Evolutionary conservation across 2,797 vertebrate genomes (phyloP), one percentile per base, ranked within the genome.

Genomic region (Podarcis siculus): DNA sequence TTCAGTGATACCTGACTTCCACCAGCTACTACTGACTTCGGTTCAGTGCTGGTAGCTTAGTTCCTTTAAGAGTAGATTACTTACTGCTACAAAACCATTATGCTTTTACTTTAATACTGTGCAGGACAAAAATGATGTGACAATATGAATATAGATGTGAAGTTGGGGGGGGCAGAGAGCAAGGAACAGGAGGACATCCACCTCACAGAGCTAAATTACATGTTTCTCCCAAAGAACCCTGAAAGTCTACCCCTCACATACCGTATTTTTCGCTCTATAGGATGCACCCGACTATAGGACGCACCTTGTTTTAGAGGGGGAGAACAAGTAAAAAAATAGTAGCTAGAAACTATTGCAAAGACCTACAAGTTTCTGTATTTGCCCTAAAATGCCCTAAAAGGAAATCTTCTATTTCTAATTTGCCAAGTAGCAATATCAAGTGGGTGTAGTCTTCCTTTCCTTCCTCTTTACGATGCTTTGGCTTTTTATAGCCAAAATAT

Each of bases 351-450:
- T 0, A 0, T 45, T 27, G n/a, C 19, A 85, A 83, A 90, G 55
- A 27, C 88, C 82, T 79, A 35, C 49, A 84, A 88, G 55, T n/a
- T 86, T 67, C 1, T 73, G 39, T 23, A 80, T 66, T 89, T 89
- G 69, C 61, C n/a, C n/a, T n/a, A n/a, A 87, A 64, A 87, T 75
- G 30, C 27, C 27, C 79, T 73, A 61, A 85, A 42, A 55, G 15
- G 15, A 55, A 55, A 55, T 27, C 49, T 87, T 87, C 67, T 45
- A 32, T 64, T 42, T 45, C 55, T 75, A 81, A 73, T 80, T 86
- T 81, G 17, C 55, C 8, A 66, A 19, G 58, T 39, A 77, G 49
- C 71, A 85, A 73, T 12, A 35, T 83, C 49, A 73, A 84, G 27
- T 77, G 25, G 35, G 58, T 77, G 32, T 85, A 75, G 39, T 66